Base-by-base conservation (phyloP, 2,888 invertebrate genomes). In the Mimumesa dahlbomi region DNA sequence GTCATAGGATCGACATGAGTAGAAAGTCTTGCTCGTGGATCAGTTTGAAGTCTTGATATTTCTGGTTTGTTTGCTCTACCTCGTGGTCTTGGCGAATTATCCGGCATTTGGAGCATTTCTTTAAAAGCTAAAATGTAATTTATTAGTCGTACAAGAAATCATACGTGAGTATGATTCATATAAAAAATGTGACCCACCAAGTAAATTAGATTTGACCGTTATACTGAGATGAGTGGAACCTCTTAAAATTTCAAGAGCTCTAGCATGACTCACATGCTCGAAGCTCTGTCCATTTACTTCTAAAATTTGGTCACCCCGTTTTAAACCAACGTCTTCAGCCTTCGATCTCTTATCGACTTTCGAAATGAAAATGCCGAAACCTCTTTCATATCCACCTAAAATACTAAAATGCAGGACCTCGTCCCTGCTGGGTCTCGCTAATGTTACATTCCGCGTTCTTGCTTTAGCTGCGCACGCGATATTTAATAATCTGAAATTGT, bases 391-490 rank as follows among this genome's bases (percentile, higher is more conserved):
- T 40, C 99, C 98, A 22, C 99, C 99, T 58, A 97, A 91, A 79
- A 99, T 96, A 84, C 95, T 95, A 89, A 99, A 99, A 87, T 97
- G 96, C 16, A 99, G 91, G 38, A 94, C 93, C 89, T 99, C 98
- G 89, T 99, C 98, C 71, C 98, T 92, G 43, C 96, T 96, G 5
- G 97, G 96, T 53, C 99, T 92, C 0, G 98, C 96, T 70, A 99
- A 91, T 6, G 97, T 98, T 4, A 99, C 95, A 82, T 95, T 96
- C 76, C 99, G 92, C 75, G 96, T 94, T 73, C 97, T 91, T 0
- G 99, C 98, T 90, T 99, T 99, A 18, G 98, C 98, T 19, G 97
- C 97, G 90, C 99, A 99, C 7, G 99, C 98, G 80, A 99, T 97
- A 88, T 98, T 98, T 79, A 99, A 90, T 77, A 98, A 91, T 82